A percentile compares a stretch with the other conserved stretches of the same genome.
phyloP scores from a whole-genome alignment of 2,797 vertebrate genomes.

The Acipenser transmontanus region DNA sequence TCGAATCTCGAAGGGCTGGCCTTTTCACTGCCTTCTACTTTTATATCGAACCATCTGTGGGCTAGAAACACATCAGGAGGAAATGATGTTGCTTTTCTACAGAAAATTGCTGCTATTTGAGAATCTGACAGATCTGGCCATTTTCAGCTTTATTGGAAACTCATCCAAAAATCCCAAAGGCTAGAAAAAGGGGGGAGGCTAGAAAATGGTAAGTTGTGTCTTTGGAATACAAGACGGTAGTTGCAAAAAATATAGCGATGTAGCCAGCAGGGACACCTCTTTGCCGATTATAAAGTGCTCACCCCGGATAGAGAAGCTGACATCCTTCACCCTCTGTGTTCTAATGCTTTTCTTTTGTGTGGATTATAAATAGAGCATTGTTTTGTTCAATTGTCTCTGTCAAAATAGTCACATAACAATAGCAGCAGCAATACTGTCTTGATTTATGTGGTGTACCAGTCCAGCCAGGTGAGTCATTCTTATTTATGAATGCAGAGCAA shows the following conservation, averaged over 20 bases:
- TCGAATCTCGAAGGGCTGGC: too few relatives aligned
- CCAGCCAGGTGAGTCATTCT: conserved; percentile 16
- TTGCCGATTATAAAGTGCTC: neutral
- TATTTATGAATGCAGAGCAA: conserved; percentile 7
- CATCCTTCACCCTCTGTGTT: conserved; percentile 11
- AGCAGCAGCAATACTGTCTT: conserved; percentile 8
- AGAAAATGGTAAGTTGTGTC: neutral
- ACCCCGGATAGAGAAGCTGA: neutral
- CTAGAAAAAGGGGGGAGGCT: neutral
- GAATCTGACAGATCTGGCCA: neutral
- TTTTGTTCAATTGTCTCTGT: conserved; percentile 8
- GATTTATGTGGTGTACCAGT: conserved; percentile 17
- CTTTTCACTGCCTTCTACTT: too few relatives aligned
- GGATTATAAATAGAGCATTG: conserved; percentile 2
- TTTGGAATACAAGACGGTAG: neutral
- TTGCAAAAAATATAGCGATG: neutral
- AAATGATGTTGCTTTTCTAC: neutral
- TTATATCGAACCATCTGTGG: neutral
- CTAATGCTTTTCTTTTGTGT: neutral
- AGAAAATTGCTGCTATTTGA: neutral
- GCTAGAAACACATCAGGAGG: neutral
- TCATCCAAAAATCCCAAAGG: neutral
- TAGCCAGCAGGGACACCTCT: conserved; percentile 4
- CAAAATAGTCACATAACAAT: neutral
- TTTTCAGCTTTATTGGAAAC: neutral